Evolutionary conservation across 2,888 invertebrate species (phyloP).

Genomic region (Boloria selene): DNA sequence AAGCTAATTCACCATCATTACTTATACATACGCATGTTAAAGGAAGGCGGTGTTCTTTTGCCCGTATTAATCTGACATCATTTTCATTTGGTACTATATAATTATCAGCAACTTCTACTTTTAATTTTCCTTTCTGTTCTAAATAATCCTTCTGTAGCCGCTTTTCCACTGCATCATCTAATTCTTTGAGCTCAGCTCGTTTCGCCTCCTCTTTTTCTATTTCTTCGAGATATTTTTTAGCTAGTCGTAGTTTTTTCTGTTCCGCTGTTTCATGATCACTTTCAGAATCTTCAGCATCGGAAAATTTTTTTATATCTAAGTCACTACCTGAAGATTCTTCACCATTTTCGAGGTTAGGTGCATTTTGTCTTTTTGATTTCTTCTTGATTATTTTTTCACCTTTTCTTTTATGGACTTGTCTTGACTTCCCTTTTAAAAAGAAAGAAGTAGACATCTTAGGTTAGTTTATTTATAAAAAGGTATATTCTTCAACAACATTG

Average conservation of each 20-base stretch:
- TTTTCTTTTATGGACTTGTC: constrained; percentile 80
- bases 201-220: constrained; percentile 91
- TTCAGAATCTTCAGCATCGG: constrained; percentile 74
- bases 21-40: constrained; percentile 92
- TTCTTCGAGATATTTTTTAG: constrained; percentile 94
- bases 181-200: constrained; percentile 84
- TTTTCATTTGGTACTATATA: constrained; percentile 57
- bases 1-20: constrained; percentile 87
- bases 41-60: constrained; percentile 89
- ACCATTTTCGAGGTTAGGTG: constrained; percentile 75
- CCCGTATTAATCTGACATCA: constrained; percentile 82
- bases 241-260: constrained; percentile 93
- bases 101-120: constrained; percentile 87
- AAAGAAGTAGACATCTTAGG: constrained; percentile 80
- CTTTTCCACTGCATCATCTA: constrained; percentile 86
- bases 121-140: constrained; percentile 91
- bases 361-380: constrained; percentile 62
- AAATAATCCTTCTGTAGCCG: constrained; percentile 92
- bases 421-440: constrained; percentile 83
- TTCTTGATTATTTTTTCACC: constrained; percentile 69
- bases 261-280: constrained; percentile 92
- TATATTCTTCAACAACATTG: not conserved
- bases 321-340: constrained; percentile 86
- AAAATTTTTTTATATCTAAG: constrained; percentile 82
- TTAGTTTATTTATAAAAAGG: constrained; percentile 28